Evolutionary conservation across 2,113 vertebrate species (phyloP).

Genomic region (Rynchops niger): DNA sequence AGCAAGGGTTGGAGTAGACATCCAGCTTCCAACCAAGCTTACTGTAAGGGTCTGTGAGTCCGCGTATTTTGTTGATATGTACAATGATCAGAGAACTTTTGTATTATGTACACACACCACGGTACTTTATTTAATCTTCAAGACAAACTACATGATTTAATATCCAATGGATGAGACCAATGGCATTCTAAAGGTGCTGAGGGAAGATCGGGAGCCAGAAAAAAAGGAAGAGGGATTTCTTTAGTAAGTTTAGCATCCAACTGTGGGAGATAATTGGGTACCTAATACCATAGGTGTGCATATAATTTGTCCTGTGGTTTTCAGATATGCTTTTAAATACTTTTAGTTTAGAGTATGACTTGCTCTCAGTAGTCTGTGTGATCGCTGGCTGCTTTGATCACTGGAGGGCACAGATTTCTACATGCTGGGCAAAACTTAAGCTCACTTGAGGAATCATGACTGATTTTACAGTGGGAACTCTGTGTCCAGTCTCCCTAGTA

Average conservation of each 20-base stretch:
- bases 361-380: constrained; percentile 12
- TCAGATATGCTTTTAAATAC: background rate
- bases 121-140: background rate
- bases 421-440: constrained; percentile 3
- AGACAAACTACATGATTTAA: background rate
- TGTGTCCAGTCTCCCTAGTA: background rate
- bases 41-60: background rate
- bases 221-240: background rate
- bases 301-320: constrained; percentile 43
- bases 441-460: background rate
- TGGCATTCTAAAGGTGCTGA: background rate
- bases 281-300: constrained; percentile 1
- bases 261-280: constrained; percentile 45
- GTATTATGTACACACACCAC: background rate
- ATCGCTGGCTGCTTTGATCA: constrained; percentile 42
- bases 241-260: constrained; percentile 9
- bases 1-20: background rate
- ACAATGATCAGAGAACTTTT: background rate
- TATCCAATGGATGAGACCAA: background rate
- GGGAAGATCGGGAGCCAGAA: background rate
- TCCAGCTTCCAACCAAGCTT: background rate
- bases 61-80: background rate
- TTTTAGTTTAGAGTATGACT: constrained; percentile 28
- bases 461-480: background rate
- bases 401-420: background rate